phyloP scores from a whole-genome alignment of 2,113 vertebrate genomes.

The Ptilonorhynchus violaceus region DNA sequence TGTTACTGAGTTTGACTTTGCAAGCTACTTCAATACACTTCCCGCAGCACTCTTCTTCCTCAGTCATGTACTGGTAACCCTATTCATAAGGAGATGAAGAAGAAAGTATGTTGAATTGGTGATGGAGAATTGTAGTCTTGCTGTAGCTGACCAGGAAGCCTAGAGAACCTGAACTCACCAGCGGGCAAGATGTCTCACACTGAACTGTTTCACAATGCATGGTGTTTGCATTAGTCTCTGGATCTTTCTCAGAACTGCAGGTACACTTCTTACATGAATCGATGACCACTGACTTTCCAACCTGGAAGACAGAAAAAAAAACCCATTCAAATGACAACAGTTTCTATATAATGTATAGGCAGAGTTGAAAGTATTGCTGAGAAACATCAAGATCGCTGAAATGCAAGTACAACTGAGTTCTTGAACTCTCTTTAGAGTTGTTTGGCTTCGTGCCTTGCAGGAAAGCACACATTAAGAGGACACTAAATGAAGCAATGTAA shows the following conservation, averaged over 20 bases:
- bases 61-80: slow-evolving; percentile 70
- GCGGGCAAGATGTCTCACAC: slow-evolving; percentile 73
- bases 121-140: neutral
- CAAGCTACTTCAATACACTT: slow-evolving; percentile 76
- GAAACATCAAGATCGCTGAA: neutral
- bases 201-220: slow-evolving; percentile 59
- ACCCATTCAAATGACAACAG: neutral
- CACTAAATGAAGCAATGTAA: neutral
- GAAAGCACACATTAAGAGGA: neutral
- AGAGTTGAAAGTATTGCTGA: neutral
- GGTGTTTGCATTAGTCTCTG: neutral
- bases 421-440: neutral
- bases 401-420: neutral
- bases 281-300: neutral
- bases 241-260: slow-evolving; percentile 68
- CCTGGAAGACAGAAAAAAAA: neutral
- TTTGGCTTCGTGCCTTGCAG: neutral
- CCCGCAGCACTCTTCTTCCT: slow-evolving; percentile 79
- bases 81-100: slow-evolving; percentile 1
- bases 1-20: slow-evolving; percentile 45
- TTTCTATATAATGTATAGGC: neutral
- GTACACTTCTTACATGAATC: slow-evolving; percentile 63
- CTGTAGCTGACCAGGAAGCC: neutral
- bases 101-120: neutral
- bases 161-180: slow-evolving; percentile 39